Base-by-base conservation (phyloP, 1,140 invertebrate species). In the Centruroides sculpturatus region DNA sequence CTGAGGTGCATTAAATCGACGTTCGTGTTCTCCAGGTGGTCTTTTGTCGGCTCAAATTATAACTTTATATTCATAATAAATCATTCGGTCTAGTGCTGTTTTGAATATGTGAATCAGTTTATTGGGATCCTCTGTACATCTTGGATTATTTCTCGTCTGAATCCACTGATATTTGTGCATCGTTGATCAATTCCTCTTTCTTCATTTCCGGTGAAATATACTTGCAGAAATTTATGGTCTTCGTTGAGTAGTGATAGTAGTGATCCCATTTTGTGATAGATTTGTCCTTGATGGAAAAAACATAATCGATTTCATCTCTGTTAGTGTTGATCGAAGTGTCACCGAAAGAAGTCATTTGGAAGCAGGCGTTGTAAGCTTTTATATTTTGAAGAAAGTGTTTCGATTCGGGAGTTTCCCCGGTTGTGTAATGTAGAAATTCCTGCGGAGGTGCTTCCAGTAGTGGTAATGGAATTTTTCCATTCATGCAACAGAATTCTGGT, bases 181-280 rank as follows among this genome's bases (percentile, higher is more conserved):
- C 11, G 62, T 51, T 2, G 49, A 51, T 51, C 49, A 34, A 34
- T 34, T 51, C 2, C 49, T 34, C 12, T n/a, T 51, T 51, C 12
- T 51, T 51, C 49, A 51, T 51, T 34, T 51, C 59, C 54, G 10
- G 66, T 58, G 59, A 69, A 71, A 71, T 75, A 76, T 60, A 76
- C 70, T 70, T 77, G 71, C 51, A 74, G 64, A 73, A 75, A 75
- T 68, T 73, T 70, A 51, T 65, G 64, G 58, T 71, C 35, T 34
- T 67, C 64, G 64, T 68, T 47, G 56, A 23, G 52, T 35, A 60
- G 6, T 10, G 59, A 12, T 34, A 54, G 4, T 8, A 46, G 9
- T 3, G 10, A 41, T 47, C 56, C 60, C 10, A 50, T 35, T 47
- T 34, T 10, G 13, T 61, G 60, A 52, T 61, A 61, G 3, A 59